Evolutionary conservation across 2,797 vertebrate genomes (phyloP), one percentile per base, ranked within the genome.

Genomic region (Acanthurus lineatus): DNA sequence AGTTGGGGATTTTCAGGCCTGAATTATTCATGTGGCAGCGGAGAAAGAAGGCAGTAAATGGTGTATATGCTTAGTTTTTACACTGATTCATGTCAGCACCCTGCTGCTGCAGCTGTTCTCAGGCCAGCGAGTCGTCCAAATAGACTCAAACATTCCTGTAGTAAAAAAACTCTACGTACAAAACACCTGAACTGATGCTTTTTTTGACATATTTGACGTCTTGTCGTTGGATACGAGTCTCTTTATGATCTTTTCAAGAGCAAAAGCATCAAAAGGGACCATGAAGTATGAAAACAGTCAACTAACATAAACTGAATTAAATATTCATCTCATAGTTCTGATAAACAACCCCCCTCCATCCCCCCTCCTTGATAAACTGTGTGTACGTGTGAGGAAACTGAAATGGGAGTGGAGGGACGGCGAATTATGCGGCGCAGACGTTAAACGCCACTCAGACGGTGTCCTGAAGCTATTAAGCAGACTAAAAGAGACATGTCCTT

Each of bases 401-500:
- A 84, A 89, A 84, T 54, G 76, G 53, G 60, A 77, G 56, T 22
- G n/a, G 76, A 56, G 54, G 85, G 54, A 70, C 59, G 22, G 79
- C 60, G 77, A 90, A 86, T 84, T 79, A 80, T 78, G 76, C 20
- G 66, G 69, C 54, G 77, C 49, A 85, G 80, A 85, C 68, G 89
- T 88, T 88, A 85, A 91, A 88, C 65, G 78, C 79, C 88, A 89
- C 82, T 93, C 87, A 89, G 76, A 82, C 82, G 57, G 73, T 84
- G 77, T 91, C 83, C 82, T 82, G 68, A 60, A 86, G 88, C 90
- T 89, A 93, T 91, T 85, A 93, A 89, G 86, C 77, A 81, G 88
- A 89, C 85, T 85, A 84, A 91, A 84, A 88, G 89, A 93, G 87
- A 89, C 68, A 84, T 60, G 86, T 91, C 75, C 91, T 90, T 91